Conservation (phyloP, 1,140 invertebrate species). For the Manduca sexta region DNA sequence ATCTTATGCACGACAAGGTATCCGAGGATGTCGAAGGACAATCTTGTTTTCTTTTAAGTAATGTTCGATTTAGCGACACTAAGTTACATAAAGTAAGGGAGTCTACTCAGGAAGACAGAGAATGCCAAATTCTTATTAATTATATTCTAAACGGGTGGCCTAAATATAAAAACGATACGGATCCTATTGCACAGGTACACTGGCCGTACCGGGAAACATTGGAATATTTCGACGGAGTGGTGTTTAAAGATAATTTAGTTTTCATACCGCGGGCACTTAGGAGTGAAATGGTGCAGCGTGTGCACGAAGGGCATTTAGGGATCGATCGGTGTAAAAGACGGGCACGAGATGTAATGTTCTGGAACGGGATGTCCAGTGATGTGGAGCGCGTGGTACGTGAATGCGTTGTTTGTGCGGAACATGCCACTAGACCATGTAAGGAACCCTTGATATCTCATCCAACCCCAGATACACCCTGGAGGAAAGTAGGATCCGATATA, state of each 20-base stretch:
- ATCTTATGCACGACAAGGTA: no score
- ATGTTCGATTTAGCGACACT: no score
- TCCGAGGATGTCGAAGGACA: no score
- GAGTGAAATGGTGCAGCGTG: constrained; percentile 27
- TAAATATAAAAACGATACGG: neutral
- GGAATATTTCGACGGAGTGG: constrained; percentile 15
- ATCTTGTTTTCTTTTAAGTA: no score
- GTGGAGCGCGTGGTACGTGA: constrained; percentile 27
- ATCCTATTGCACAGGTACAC: neutral
- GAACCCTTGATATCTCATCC: constrained; percentile 26
- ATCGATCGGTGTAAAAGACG: constrained; percentile 28
- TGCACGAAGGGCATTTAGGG: constrained; percentile 36
- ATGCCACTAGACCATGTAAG: constrained; percentile 5
- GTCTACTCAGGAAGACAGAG: no score
- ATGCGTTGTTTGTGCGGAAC: constrained; percentile 1
- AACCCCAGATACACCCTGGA: constrained; percentile 28
- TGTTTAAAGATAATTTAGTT: constrained; percentile 28
- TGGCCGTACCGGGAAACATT: constrained; percentile 12
- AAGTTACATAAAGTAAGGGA: no score
- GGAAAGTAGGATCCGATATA: constrained; percentile 34
- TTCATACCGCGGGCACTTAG: constrained; percentile 30
- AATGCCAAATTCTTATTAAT: no score
- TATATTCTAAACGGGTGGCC: neutral
- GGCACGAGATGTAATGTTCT: constrained; percentile 40
- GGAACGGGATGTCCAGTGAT: constrained; percentile 33